Base-by-base conservation (phyloP, 2,797 vertebrate species). In the Tachyglossus aculeatus region DNA sequence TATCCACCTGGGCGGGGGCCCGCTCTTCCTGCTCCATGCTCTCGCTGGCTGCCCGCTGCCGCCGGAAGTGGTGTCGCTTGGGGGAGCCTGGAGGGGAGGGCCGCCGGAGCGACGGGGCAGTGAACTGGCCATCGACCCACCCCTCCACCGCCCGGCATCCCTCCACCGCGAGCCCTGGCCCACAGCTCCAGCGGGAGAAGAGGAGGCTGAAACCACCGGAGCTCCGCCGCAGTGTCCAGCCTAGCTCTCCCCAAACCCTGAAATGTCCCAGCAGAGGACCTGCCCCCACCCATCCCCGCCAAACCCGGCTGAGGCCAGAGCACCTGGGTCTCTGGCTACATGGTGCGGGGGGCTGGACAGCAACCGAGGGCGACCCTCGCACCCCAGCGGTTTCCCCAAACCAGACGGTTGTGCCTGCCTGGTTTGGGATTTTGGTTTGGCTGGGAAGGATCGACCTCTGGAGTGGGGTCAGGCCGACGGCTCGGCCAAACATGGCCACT, bases 11-110 rank as follows among this genome's bases (percentile, higher is more conserved):
- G 76, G 95, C 94, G 0, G 92, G 55, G 9, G 94, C 95, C 1
- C 91, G 92, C 70, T 95, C 94, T 14, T 96, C 96, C 79, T 96
- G 96, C 84, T 99, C 98, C 94, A 95, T 95, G 91, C 97, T 99
- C 88, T 99, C 97, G 1, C 98, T 98, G 82, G 97, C 97, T 0
- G 97, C 98, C 12, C 98, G 92, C 90, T 99, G 98, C 8, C 98
- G 93, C 89, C 98, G 98, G 86, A 99, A 98, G 81, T 97, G 97
- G n/a, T 96, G 94, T 25, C 97, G 90, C 79, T 97, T 98, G 2
- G 97, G 98, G 11, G 98, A 99, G 11, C 98, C 98, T 78, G 61
- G 27, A 10, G 44, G 5, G 1, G 14, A 6, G 9, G 33, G 40
- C 5, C 1, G 5, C 18, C 1, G 0, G 25, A 44, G n/a, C n/a